Percentiles rank a stretch among this genome's conserved stretches.
phyloP scores from a whole-genome alignment of 2,797 vertebrate genomes.

The Crotalus adamanteus region DNA sequence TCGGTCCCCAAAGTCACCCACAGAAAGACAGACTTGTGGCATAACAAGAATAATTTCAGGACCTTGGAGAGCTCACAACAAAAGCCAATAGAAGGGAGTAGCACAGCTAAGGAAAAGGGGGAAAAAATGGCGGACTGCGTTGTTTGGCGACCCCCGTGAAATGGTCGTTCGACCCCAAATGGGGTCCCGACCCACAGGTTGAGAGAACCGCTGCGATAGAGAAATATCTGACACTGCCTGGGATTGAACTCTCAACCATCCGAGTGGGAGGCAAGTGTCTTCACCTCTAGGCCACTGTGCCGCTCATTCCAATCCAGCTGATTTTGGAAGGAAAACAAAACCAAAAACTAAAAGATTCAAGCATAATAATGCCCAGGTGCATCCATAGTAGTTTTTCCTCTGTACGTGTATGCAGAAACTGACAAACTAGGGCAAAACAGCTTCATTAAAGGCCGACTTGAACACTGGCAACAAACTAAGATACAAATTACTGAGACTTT shows the following conservation, averaged over 20 bases:
- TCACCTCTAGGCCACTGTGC: not conserved
- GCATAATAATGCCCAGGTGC: not conserved
- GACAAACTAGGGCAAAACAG: not conserved
- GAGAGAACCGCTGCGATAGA: no score
- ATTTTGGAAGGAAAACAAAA: not conserved
- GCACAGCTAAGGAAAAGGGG: no score
- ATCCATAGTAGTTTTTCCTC: not conserved
- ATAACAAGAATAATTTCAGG: not conserved
- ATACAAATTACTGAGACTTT: not conserved
- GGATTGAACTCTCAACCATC: not conserved
- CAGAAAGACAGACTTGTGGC: not conserved
- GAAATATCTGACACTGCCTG: not conserved
- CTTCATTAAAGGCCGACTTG: not conserved
- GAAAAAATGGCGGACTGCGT: no score
- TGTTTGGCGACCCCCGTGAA: no score
- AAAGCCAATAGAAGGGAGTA: no score
- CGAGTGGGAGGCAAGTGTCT: accelerated
- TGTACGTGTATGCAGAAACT: not conserved
- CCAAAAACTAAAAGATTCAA: not conserved
- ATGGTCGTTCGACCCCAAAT: no score
- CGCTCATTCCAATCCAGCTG: not conserved
- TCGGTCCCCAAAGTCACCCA: no score
- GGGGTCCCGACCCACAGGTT: no score
- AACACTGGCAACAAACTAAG: not conserved
- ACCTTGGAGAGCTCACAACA: not conserved